Evolutionary conservation across 2,888 invertebrate species (phyloP), one percentile per base, ranked within the genome.

Genomic region (Alloscopus bannaensis): DNA sequence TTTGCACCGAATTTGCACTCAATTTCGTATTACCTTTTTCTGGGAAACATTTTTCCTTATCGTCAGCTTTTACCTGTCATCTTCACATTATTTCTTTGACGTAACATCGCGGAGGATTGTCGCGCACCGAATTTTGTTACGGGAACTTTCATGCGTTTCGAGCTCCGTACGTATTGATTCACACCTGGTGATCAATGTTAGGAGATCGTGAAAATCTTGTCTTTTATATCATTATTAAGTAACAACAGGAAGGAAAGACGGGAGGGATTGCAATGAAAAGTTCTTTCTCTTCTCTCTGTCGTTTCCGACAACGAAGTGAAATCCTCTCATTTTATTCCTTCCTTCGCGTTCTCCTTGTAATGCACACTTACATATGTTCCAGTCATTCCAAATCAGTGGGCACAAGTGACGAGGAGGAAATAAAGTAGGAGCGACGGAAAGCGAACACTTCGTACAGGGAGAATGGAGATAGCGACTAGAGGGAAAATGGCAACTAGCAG

Each of bases 1-100:
- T 70, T 59, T 70, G 59, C 60, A 47, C 42, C 20, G 70, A 70
- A 70, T 69, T 69, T 69, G 57, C 57, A 68, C 68, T 55, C 69
- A 69, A 66, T 66, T 52, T 52, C 52, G 24, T 52, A 8, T 24
- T 18, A 36, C n/a, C n/a, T 47, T 47, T n/a, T 47, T 47, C 47
- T n/a, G 13, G 36, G 8, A 36, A 6, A 13, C 36, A 8, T 36
- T 36, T n/a, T n/a, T n/a, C n/a, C n/a, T n/a, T n/a, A n/a, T n/a
- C n/a, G n/a, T n/a, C n/a, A n/a, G n/a, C n/a, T n/a, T n/a, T n/a
- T n/a, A n/a, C n/a, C n/a, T n/a, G n/a, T n/a, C n/a, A n/a, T n/a
- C n/a, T n/a, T n/a, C n/a, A n/a, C n/a, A n/a, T n/a, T n/a, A n/a
- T n/a, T n/a, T n/a, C n/a, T n/a, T n/a, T n/a, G n/a, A n/a, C n/a